Conservation (phyloP, 2,797 vertebrate genomes). For the Bufotes viridis region DNA sequence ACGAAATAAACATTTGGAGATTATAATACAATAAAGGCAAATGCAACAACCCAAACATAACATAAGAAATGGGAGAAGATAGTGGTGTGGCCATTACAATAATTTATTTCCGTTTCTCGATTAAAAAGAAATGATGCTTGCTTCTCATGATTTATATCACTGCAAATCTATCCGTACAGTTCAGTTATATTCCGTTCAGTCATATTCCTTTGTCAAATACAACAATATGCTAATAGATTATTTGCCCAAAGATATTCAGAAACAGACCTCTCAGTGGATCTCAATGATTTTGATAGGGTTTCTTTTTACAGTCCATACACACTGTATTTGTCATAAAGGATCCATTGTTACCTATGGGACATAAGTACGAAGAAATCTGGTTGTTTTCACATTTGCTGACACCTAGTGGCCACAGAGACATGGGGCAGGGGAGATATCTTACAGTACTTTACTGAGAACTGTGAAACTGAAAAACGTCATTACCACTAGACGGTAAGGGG, state of each 20-base stretch:
- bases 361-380: neutral
- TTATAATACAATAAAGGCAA: neutral
- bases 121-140: neutral
- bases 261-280: neutral
- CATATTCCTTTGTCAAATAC: neutral
- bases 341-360: neutral
- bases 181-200: neutral
- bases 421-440: too few species aligned
- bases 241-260: neutral
- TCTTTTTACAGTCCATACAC: too few species aligned
- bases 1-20: neutral
- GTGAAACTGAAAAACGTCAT: too few species aligned
- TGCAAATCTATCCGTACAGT: neutral
- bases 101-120: neutral
- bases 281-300: neutral
- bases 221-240: neutral
- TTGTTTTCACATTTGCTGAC: conserved; percentile 1
- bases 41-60: neutral
- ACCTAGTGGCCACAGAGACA: neutral
- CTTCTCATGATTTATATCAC: neutral
- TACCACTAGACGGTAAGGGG: too few species aligned
- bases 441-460: too few species aligned
- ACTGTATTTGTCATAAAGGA: neutral
- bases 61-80: neutral
- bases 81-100: neutral